phyloP scores from a whole-genome alignment of 2,888 invertebrate species.

The Tetragonisca angustula region DNA sequence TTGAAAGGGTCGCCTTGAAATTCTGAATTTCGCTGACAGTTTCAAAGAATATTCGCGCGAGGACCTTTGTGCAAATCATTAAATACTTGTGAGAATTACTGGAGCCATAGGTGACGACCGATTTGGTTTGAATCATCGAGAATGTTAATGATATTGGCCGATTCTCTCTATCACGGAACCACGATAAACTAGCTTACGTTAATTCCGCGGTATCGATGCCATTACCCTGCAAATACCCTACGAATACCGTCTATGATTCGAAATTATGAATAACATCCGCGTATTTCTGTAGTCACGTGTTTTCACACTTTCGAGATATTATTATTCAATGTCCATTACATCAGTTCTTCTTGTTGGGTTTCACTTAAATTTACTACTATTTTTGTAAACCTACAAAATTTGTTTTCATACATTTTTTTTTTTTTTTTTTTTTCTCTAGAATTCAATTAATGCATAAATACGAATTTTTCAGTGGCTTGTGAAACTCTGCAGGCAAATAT shows the following conservation, averaged over 20 bases:
- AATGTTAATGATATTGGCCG: constrained; percentile 28
- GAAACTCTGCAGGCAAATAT: too few species aligned
- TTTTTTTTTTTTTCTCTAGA: too few species aligned
- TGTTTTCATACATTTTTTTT: too few species aligned
- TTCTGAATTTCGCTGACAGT: background rate
- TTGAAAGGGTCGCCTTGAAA: background rate
- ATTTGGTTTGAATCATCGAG: constrained; percentile 36
- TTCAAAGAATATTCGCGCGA: background rate
- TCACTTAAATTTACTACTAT: too few species aligned
- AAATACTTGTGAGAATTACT: constrained; percentile 39
- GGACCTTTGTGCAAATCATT: background rate
- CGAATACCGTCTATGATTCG: background rate
- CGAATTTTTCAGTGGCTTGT: too few species aligned
- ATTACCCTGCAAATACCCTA: constrained; percentile 23
- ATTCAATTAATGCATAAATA: too few species aligned
- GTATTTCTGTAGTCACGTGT: too few species aligned
- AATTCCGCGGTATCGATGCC: constrained; percentile 1
- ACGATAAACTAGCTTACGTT: constrained; percentile 43
- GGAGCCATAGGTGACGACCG: constrained; percentile 16
- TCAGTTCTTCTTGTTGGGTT: too few species aligned
- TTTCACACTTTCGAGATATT: too few species aligned
- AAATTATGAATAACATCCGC: background rate
- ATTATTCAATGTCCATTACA: too few species aligned
- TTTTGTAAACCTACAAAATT: too few species aligned
- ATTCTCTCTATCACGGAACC: constrained; percentile 1